phyloP scores from a whole-genome alignment of 2,113 vertebrate genomes.

The Pagrus major region DNA sequence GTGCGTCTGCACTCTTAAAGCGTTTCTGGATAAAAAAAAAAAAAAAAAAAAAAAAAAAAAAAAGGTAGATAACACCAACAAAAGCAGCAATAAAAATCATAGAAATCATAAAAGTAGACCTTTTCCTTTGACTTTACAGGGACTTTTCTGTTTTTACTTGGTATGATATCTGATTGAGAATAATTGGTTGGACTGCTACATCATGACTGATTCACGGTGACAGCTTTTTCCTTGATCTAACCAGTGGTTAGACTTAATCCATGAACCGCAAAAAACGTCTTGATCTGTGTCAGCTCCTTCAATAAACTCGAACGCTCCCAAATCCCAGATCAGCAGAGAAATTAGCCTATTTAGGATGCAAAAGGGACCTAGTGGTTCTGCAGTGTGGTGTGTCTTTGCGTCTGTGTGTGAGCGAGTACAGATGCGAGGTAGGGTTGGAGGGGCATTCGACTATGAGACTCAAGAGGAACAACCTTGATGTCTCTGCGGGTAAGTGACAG shows the following conservation, averaged over 20 bases:
- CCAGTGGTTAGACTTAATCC: slow-evolving; percentile 61
- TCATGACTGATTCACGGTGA: slow-evolving; percentile 45
- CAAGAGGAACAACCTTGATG: slow-evolving; percentile 51
- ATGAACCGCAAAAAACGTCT: slow-evolving; percentile 49
- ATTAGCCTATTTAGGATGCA: slow-evolving; percentile 81
- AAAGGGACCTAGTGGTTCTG: slow-evolving; percentile 41
- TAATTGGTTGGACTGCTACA: slow-evolving; percentile 2
- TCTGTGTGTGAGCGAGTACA: slow-evolving; percentile 6
- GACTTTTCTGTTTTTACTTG: background rate
- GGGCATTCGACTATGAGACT: slow-evolving; percentile 30
- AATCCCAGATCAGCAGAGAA: slow-evolving; percentile 85
- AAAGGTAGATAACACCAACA: slow-evolving; percentile 34
- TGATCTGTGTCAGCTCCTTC: slow-evolving; percentile 79
- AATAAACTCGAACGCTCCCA: slow-evolving; percentile 68
- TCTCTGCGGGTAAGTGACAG: slow-evolving; percentile 65
- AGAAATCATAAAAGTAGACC: background rate
- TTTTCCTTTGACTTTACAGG: slow-evolving; percentile 7
- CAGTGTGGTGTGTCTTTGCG: slow-evolving; percentile 9
- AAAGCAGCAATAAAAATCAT: slow-evolving; percentile 13
- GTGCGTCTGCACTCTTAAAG: slow-evolving; percentile 35
- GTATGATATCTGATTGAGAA: slow-evolving; percentile 16
- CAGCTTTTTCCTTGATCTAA: slow-evolving; percentile 53
- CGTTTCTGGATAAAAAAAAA: no score
- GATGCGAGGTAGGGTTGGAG: slow-evolving; percentile 21
- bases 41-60: no score